phyloP scores from a whole-genome alignment of 2,888 invertebrate species.

The Anthrax anthrax region DNA sequence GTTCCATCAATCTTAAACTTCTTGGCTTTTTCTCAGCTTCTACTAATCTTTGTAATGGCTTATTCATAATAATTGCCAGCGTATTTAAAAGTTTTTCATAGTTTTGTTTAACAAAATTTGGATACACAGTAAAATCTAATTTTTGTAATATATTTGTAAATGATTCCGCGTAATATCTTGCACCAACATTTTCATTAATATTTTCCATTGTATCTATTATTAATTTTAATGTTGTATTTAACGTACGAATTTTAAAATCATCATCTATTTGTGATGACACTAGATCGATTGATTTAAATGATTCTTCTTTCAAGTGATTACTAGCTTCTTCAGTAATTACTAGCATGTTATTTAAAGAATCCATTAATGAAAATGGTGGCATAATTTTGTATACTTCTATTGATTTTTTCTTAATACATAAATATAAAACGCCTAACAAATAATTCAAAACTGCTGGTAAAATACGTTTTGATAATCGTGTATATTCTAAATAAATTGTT shows the following conservation, averaged over 20 bases:
- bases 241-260: conserved; percentile 48
- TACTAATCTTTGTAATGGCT: conserved; percentile 19
- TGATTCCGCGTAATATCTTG: conserved; percentile 37
- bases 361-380: conserved; percentile 49
- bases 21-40: conserved; percentile 60
- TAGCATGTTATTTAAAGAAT: not conserved
- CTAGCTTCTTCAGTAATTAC: conserved; percentile 27
- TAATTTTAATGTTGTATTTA: conserved; percentile 42
- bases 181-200: conserved; percentile 24
- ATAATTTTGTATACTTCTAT: conserved; percentile 46
- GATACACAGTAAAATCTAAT: conserved; percentile 47
- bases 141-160: conserved; percentile 41
- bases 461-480: conserved; percentile 61
- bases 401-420: conserved; percentile 49
- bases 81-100: conserved; percentile 17
- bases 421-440: conserved; percentile 57
- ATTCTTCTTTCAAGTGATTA: conserved; percentile 13
- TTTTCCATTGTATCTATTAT: conserved; percentile 42
- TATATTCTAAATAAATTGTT: conserved; percentile 63
- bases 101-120: conserved; percentile 40
- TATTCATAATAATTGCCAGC: conserved; percentile 6
- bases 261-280: conserved; percentile 38
- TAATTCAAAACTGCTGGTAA: conserved; percentile 70
- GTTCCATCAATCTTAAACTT: conserved; percentile 70
- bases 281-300: conserved; percentile 42